Conservation (phyloP, 2,113 vertebrate species). For the Atrichornis clamosus region DNA sequence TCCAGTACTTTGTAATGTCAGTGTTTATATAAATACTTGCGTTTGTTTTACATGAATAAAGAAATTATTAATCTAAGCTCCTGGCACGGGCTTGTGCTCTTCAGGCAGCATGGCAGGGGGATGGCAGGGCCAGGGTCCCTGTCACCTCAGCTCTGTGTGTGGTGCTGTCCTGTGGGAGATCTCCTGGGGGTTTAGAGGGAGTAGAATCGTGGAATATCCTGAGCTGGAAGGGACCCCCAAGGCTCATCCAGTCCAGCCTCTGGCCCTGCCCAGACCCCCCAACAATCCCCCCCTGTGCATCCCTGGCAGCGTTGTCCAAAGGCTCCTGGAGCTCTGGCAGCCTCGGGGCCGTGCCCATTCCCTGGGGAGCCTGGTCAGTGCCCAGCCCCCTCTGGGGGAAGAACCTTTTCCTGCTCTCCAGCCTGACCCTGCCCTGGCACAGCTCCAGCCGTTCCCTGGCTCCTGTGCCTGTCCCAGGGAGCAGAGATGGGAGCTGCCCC, state of each 20-base stretch:
- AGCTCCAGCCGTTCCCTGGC: background rate
- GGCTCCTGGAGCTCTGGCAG: background rate
- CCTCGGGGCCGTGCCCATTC: background rate
- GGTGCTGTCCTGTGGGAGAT: background rate
- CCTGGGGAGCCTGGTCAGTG: background rate
- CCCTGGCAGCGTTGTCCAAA: background rate
- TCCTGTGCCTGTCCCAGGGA: background rate
- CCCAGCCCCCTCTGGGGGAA: background rate
- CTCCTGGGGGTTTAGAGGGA: background rate
- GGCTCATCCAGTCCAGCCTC: background rate
- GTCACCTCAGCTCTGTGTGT: background rate
- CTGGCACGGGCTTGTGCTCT: background rate
- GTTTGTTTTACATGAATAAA: slow-evolving; percentile 80
- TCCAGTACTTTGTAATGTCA: slow-evolving; percentile 77
- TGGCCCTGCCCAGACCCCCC: background rate
- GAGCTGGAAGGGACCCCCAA: background rate
- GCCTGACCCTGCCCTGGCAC: background rate
- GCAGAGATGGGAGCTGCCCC: background rate
- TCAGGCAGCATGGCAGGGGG: rapidly evolving
- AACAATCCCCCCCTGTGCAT: background rate
- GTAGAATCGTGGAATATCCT: background rate
- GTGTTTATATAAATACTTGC: slow-evolving; percentile 79
- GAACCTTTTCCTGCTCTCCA: background rate
- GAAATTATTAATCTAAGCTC: slow-evolving; percentile 68
- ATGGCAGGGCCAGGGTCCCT: background rate